Percentiles rank a stretch among this genome's conserved stretches.
These are phyloP conservation scores for Drosophila malerkotliana DNA, from an alignment of 1,140 invertebrate genomes.

Conservation along the genomic window DNA sequence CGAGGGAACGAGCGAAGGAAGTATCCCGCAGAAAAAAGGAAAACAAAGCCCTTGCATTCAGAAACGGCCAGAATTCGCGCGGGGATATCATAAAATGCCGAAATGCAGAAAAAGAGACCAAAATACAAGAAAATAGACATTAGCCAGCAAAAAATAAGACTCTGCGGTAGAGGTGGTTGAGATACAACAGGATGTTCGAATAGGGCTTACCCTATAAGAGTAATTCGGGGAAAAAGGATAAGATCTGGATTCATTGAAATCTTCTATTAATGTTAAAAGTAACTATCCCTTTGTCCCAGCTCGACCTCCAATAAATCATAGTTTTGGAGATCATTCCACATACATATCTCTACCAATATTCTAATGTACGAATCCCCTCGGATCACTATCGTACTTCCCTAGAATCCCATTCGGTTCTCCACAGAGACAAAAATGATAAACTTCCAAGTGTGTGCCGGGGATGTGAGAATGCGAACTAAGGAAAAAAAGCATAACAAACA, in stretches of 20 bases:
- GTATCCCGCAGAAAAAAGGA: slow-evolving; percentile 44
- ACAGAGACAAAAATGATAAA: slow-evolving; percentile 67
- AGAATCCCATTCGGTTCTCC: slow-evolving; percentile 2
- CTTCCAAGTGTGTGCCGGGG: slow-evolving; percentile 21
- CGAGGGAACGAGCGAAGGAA: slow-evolving; percentile 10
- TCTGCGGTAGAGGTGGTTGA: slow-evolving; percentile 7
- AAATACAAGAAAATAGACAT: slow-evolving; percentile 54
- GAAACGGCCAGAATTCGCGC: slow-evolving; percentile 51
- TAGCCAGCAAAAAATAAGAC: slow-evolving; percentile 33
- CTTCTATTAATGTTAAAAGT: too few species aligned
- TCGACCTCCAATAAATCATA: neutral
- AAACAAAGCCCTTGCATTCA: slow-evolving; percentile 67
- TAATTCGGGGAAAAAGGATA: neutral
- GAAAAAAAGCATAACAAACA: slow-evolving; percentile 28
- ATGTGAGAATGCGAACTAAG: slow-evolving; percentile 10
- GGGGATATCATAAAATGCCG: slow-evolving; percentile 44
- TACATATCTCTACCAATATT: neutral
- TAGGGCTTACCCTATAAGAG: slow-evolving; percentile 8
- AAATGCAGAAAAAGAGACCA: slow-evolving; percentile 50
- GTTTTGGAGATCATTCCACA: neutral
- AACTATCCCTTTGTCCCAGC: too few species aligned
- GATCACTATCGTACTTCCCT: slow-evolving; percentile 7
- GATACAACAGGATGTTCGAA: slow-evolving; percentile 2
- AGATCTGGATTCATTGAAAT: too few species aligned
- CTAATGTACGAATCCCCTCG: slow-evolving; percentile 1